Percentiles rank a stretch among this genome's conserved stretches.
phyloP scores from a whole-genome alignment of 64 coral and sea anemone genomes.

The Dendrophyllia cribrosa region DNA sequence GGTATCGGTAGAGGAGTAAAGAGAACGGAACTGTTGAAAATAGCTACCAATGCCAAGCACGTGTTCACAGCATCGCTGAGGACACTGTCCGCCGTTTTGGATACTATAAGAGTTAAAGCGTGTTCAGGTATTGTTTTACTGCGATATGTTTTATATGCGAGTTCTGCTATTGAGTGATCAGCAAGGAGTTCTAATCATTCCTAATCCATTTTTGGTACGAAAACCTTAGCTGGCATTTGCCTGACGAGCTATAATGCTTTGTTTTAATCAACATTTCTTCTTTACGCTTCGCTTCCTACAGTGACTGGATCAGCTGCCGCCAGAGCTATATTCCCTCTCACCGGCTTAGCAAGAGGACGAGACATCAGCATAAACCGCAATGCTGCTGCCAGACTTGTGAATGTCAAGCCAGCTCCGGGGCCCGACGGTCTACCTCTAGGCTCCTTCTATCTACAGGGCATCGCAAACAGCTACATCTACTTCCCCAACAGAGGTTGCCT shows the following conservation, averaged over 20 bases:
- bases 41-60: constrained; percentile 68
- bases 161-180: background rate
- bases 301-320: constrained; percentile 58
- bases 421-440: constrained; percentile 60
- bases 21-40: constrained; percentile 48
- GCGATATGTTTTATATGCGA: background rate
- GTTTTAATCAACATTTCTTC: no score
- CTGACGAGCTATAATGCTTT: background rate
- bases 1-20: constrained; percentile 49
- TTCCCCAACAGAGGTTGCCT: constrained; percentile 69
- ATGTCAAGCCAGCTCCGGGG: constrained; percentile 64
- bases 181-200: no score
- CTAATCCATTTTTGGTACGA: no score
- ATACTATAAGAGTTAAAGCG: constrained; percentile 53
- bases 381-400: constrained; percentile 38
- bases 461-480: constrained; percentile 73
- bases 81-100: constrained; percentile 45
- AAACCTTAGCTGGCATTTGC: background rate
- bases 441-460: constrained; percentile 60
- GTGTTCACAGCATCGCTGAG: constrained; percentile 49
- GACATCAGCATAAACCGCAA: constrained; percentile 63
- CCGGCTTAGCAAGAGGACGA: constrained; percentile 28
- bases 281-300: background rate
- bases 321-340: constrained; percentile 71
- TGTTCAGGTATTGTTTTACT: constrained; percentile 49